Conservation (phyloP, 2,888 invertebrate genomes). For the Lissonota sp. region DNA sequence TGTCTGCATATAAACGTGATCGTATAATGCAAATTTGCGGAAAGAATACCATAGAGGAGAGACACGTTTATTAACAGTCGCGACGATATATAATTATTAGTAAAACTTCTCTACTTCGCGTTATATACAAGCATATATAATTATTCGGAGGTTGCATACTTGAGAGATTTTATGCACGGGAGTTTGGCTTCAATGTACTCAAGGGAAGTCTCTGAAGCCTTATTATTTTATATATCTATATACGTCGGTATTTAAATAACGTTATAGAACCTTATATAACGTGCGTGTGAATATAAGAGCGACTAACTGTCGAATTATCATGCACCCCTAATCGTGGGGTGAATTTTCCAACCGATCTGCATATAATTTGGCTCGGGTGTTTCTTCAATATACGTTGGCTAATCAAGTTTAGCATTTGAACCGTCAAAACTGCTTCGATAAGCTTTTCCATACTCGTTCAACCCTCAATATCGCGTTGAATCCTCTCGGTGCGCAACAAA, state of each 20-base stretch:
- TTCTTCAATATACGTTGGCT: background rate
- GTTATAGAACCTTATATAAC: background rate
- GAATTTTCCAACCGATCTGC: background rate
- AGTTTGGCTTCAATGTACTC: too few relatives aligned
- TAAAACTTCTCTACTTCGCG: background rate
- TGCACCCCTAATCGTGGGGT: constrained; percentile 13
- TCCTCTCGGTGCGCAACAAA: background rate
- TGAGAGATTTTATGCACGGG: too few relatives aligned
- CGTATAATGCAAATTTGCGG: background rate
- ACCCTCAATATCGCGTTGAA: background rate
- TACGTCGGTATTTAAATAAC: too few relatives aligned
- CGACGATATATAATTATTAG: constrained; percentile 18
- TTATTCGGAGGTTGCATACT: constrained; percentile 44
- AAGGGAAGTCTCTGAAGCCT: too few relatives aligned
- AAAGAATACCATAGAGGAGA: background rate
- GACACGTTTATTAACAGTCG: background rate
- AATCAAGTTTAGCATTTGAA: constrained; percentile 30
- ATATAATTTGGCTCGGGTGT: background rate
- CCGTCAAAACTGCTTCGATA: background rate
- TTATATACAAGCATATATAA: constrained; percentile 4
- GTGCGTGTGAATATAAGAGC: background rate
- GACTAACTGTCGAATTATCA: constrained; percentile 23
- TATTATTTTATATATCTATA: too few relatives aligned
- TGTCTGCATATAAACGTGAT: constrained; percentile 7
- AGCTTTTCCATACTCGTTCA: background rate